phyloP scores from a whole-genome alignment of 2,113 vertebrate species.

The Cariama cristata region DNA sequence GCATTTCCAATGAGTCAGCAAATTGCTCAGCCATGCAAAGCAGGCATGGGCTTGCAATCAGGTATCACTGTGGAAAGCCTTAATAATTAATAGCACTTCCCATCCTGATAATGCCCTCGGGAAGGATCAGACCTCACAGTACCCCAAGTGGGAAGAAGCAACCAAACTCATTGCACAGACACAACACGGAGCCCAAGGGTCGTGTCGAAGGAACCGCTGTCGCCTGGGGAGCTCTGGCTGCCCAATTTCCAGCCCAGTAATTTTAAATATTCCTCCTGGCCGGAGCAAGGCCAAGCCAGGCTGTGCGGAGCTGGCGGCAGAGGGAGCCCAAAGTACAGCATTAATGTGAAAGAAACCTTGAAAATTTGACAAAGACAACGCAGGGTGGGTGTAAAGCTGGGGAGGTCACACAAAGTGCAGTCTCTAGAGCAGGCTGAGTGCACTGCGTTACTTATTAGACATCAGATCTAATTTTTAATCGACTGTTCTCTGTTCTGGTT shows the following conservation, averaged over 20 bases:
- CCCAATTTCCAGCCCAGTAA: neutral
- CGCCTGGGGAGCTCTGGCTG: neutral
- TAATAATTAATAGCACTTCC: conserved; percentile 52
- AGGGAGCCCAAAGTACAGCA: conserved; percentile 57
- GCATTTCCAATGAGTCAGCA: neutral
- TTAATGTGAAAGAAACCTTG: neutral
- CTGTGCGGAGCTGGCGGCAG: neutral
- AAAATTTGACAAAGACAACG: conserved; percentile 27
- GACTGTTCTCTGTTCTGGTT: neutral
- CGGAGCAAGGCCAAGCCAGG: neutral
- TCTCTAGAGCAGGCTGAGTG: neutral
- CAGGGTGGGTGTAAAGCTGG: neutral
- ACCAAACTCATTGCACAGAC: neutral
- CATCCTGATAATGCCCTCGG: conserved; percentile 6
- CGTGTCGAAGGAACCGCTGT: neutral
- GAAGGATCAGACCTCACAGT: neutral
- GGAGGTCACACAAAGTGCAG: conserved; percentile 58
- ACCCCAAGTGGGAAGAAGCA: neutral
- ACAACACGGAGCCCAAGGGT: neutral
- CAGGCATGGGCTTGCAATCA: neutral
- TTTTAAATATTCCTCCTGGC: neutral
- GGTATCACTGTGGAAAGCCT: neutral
- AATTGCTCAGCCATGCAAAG: neutral
- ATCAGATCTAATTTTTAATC: neutral
- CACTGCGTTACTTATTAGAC: neutral